Evolutionary conservation across 2,113 vertebrate species (phyloP).

Genomic region (Aldabrachelys gigantea): DNA sequence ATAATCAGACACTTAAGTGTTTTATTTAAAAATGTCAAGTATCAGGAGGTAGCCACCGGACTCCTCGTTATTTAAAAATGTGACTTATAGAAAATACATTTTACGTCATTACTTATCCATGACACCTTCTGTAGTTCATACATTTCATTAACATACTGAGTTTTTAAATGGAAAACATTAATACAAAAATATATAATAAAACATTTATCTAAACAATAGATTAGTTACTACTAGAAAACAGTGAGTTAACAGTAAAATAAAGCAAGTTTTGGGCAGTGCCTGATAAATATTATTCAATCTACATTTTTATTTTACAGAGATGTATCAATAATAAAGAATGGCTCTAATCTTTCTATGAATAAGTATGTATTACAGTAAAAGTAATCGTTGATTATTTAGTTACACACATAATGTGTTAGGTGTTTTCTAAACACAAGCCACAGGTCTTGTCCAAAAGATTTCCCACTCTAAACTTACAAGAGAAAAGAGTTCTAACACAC

Average conservation of each 20-base stretch:
- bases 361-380: not conserved
- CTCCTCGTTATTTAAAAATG: not conserved
- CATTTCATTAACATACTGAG: not conserved
- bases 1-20: not conserved
- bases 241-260: not conserved
- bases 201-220: not conserved
- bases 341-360: not conserved
- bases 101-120: not conserved
- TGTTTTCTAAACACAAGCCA: not conserved
- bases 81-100: not conserved
- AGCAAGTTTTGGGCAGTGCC: not conserved
- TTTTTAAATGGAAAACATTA: not conserved
- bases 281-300: not conserved
- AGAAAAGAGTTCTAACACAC: not conserved
- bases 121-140: not conserved
- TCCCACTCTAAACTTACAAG: not conserved
- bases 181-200: not conserved
- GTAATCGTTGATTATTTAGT: not conserved
- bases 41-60: too few relatives aligned
- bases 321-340: not conserved
- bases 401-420: not conserved
- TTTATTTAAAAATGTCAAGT: not conserved
- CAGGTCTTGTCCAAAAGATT: not conserved
- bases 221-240: not conserved
- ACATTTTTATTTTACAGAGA: not conserved